These are phyloP conservation scores for Petrocephalus zakoni DNA, from an alignment of 2,113 vertebrate genomes.

Conservation along the genomic window DNA sequence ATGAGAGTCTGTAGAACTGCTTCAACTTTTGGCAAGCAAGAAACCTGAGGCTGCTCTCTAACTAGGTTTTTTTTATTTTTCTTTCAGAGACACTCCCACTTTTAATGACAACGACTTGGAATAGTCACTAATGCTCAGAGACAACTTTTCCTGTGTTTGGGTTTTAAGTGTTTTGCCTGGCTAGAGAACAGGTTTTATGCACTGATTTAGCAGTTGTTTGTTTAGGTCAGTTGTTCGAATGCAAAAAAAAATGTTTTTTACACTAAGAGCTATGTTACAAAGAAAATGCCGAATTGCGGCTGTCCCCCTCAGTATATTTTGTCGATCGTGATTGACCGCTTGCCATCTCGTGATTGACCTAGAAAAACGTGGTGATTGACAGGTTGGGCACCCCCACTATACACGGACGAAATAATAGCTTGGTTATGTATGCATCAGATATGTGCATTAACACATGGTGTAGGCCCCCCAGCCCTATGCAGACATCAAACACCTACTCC, in stretches of 20 bases:
- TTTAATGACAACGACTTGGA: not conserved
- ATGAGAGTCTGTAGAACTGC: not conserved
- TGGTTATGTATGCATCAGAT: not conserved
- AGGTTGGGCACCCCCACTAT: not conserved
- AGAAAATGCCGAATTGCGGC: not conserved
- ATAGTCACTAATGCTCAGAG: not conserved
- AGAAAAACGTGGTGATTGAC: not conserved
- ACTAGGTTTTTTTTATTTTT: not conserved
- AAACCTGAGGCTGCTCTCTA: not conserved
- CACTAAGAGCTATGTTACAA: not conserved
- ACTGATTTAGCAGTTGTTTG: not conserved
- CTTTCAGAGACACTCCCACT: not conserved
- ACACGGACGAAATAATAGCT: not conserved
- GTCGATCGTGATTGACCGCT: not conserved
- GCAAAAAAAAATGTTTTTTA: not conserved
- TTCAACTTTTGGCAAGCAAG: not conserved
- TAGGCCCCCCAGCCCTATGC: not conserved
- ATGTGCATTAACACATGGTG: not conserved
- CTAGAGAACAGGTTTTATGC: not conserved
- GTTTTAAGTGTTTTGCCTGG: not conserved
- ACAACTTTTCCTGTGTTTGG: not conserved
- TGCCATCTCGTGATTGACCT: not conserved
- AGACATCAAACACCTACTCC: not conserved
- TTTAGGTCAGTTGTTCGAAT: not conserved
- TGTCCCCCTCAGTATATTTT: not conserved